phyloP scores from a whole-genome alignment of 2,113 vertebrate species.

The Corynorhinus townsendii region DNA sequence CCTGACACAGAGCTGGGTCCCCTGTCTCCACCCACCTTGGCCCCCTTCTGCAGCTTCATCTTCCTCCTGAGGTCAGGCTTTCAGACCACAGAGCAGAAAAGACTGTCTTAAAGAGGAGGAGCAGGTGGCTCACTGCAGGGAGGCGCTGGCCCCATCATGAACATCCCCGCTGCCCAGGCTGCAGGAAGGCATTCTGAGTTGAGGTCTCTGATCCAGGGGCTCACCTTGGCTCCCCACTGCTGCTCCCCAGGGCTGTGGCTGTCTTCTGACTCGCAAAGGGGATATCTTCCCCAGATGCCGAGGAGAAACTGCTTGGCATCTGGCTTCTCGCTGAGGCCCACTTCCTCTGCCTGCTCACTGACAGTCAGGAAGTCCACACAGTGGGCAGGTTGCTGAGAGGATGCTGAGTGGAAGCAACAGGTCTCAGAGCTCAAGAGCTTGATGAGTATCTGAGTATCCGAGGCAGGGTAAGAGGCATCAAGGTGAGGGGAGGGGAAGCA shows the following conservation, averaged over 20 bases:
- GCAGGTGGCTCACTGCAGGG: background rate
- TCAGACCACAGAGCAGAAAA: background rate
- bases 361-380: background rate
- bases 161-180: background rate
- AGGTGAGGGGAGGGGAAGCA: accelerated
- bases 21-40: background rate
- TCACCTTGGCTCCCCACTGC: background rate
- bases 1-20: background rate
- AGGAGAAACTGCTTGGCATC: background rate
- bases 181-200: background rate
- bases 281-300: too few species aligned
- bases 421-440: background rate
- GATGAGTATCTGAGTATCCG: background rate
- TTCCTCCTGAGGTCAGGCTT: background rate
- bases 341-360: background rate
- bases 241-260: background rate
- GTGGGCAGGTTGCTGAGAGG: background rate
- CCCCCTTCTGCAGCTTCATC: background rate
- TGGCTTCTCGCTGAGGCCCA: background rate
- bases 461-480: background rate
- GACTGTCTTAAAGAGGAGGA: background rate
- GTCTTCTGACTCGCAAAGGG: background rate
- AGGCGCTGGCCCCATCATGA: background rate
- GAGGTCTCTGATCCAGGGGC: background rate
- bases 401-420: background rate